Evolutionary conservation across 2,888 invertebrate species (phyloP).

Genomic region (Dastarcus helophoroides): DNA sequence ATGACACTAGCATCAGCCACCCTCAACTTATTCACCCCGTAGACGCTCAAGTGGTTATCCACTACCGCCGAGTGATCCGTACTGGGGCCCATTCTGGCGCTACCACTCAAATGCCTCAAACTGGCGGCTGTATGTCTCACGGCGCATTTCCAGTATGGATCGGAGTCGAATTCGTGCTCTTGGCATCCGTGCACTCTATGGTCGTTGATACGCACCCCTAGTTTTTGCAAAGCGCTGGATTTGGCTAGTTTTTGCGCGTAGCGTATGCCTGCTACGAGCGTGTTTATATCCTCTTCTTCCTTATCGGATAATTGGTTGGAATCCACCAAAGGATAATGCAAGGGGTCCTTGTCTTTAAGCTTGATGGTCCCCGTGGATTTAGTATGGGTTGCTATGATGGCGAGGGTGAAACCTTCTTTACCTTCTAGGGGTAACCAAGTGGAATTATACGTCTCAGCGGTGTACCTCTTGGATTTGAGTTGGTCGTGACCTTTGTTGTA

Average conservation of each 20-base stretch:
- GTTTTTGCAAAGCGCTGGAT: slow-evolving; percentile 47
- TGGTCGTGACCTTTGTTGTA: slow-evolving; percentile 16
- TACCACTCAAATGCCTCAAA: slow-evolving; percentile 37
- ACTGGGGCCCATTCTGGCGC: slow-evolving; percentile 60
- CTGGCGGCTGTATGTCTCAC: slow-evolving; percentile 26
- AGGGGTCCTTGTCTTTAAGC: slow-evolving; percentile 59
- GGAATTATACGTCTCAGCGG: slow-evolving; percentile 40
- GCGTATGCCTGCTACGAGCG: slow-evolving; percentile 46
- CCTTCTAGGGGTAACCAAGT: slow-evolving; percentile 41
- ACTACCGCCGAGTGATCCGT: slow-evolving; percentile 53
- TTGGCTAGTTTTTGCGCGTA: slow-evolving; percentile 43
- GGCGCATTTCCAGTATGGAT: slow-evolving; percentile 64
- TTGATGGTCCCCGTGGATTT: slow-evolving; percentile 56
- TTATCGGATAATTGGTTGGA: slow-evolving; percentile 65
- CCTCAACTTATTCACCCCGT: slow-evolving; percentile 47
- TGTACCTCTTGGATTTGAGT: slow-evolving; percentile 41
- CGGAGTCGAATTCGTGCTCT: slow-evolving; percentile 40
- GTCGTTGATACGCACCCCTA: slow-evolving; percentile 36
- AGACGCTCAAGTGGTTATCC: slow-evolving; percentile 48
- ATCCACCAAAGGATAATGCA: slow-evolving; percentile 59
- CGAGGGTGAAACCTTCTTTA: slow-evolving; percentile 39
- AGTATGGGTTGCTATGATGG: slow-evolving; percentile 59
- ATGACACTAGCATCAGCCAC: slow-evolving; percentile 60
- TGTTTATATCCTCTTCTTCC: slow-evolving; percentile 42
- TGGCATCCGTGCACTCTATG: slow-evolving; percentile 40